Evolutionary conservation across 2,888 invertebrate genomes (phyloP), one percentile per base, ranked within the genome.

Genomic region (Drosophila sordidula): DNA sequence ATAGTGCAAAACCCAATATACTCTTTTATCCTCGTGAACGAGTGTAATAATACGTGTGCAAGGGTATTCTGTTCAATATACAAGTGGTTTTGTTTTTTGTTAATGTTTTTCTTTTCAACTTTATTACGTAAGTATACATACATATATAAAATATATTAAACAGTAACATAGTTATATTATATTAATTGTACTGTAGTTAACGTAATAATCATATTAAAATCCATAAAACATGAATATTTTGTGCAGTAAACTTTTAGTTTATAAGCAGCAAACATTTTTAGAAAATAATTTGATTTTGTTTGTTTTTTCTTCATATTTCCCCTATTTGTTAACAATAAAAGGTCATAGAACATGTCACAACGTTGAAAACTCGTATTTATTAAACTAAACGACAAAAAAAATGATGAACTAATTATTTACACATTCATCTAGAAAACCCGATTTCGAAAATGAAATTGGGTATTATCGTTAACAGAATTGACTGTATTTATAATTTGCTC

Each of bases 401-500:
- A 38, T 47, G 32, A 38, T 64, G 42, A 55, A 73, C 36, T 55
- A 34, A 11, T n/a, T 51, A 55, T 57, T 55, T 55, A 55, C 36
- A 55, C 16, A 46, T 58, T 46, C 9, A 50, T 49, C 14, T 16
- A 39, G 22, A 29, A 64, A 42, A 49, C 78, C 76, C 44, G 42
- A 78, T 87, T 82, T 82, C 85, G 76, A 82, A 84, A 87, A 82
- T 87, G 79, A 87, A 82, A 82, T 56, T 59, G 62, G 78, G 70
- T 34, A 44, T 59, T 55, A 75, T 34, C 63, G 38, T 59, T 45
- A 75, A 75, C 75, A 70, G 51, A 65, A 44, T 32, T 11, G 22
- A 34, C 36, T 46, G 11, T 29, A 56, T 49, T 18, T 61, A 36
- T 12, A 36, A 64, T 50, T 59, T 8, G 70, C 57, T 6, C 55